phyloP scores from a whole-genome alignment of 1,140 invertebrate species.

The Aricia agestis region DNA sequence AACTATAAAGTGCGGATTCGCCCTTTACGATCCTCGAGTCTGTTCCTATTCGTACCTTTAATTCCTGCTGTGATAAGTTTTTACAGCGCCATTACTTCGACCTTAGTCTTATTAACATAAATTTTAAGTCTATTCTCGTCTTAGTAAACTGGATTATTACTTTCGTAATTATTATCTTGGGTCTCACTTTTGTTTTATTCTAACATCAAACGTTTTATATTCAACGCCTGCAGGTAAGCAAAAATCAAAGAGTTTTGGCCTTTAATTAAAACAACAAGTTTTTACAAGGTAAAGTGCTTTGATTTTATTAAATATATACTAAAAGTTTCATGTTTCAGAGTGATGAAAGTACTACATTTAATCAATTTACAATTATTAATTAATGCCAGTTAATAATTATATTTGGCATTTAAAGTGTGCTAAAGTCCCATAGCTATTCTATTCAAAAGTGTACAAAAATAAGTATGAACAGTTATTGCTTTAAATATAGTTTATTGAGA shows the following conservation, averaged over 20 bases:
- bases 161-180: background rate
- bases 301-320: no score
- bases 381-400: no score
- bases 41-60: constrained; percentile 42
- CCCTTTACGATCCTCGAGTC: constrained; percentile 43
- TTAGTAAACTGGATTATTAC: background rate
- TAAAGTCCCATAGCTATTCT: no score
- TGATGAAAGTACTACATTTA: no score
- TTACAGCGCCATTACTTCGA: constrained; percentile 29
- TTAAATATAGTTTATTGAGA: no score
- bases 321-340: no score
- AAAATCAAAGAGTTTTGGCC: background rate
- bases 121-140: background rate
- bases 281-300: background rate
- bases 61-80: constrained; percentile 32
- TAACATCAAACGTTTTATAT: background rate
- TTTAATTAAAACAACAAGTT: background rate
- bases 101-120: constrained; percentile 22
- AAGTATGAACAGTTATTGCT: no score
- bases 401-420: no score
- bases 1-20: constrained; percentile 66
- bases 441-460: no score
- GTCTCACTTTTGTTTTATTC: background rate
- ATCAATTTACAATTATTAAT: no score
- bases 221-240: background rate